Conservation (phyloP, 2,113 vertebrate species). For the Alectura lathami region DNA sequence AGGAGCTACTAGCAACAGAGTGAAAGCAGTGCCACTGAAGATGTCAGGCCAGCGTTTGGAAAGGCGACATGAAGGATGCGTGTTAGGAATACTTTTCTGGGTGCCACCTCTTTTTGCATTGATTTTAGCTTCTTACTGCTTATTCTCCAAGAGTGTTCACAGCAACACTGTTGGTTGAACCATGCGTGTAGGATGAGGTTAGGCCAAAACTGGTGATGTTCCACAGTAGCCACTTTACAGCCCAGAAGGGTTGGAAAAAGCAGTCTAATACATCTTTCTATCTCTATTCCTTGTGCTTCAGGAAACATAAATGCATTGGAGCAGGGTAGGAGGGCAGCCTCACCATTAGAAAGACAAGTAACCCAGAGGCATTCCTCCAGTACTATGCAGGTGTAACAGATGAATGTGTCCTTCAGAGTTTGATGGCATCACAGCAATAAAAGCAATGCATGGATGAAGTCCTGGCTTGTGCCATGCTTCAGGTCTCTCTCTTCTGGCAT, state of each 20-base stretch:
- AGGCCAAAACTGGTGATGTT: background rate
- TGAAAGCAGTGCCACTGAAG: accelerated
- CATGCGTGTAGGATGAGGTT: background rate
- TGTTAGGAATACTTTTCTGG: background rate
- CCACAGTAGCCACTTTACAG: background rate
- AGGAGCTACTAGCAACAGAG: accelerated
- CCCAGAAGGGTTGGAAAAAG: background rate
- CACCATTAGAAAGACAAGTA: background rate
- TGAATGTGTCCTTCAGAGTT: background rate
- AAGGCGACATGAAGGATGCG: accelerated
- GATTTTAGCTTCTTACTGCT: background rate
- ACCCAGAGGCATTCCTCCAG: background rate
- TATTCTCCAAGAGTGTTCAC: background rate
- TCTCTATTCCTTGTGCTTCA: accelerated
- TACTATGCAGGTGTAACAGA: background rate
- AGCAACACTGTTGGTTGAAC: background rate
- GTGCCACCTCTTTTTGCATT: background rate
- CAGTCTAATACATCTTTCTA: background rate
- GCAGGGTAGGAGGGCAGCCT: background rate
- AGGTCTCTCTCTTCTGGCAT: background rate
- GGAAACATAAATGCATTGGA: background rate
- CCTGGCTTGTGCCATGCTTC: background rate
- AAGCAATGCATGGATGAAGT: accelerated
- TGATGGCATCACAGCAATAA: background rate
- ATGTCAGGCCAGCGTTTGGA: background rate